Conservation (phyloP, 2,797 vertebrate genomes). For the Eulemur rubriventer region DNA sequence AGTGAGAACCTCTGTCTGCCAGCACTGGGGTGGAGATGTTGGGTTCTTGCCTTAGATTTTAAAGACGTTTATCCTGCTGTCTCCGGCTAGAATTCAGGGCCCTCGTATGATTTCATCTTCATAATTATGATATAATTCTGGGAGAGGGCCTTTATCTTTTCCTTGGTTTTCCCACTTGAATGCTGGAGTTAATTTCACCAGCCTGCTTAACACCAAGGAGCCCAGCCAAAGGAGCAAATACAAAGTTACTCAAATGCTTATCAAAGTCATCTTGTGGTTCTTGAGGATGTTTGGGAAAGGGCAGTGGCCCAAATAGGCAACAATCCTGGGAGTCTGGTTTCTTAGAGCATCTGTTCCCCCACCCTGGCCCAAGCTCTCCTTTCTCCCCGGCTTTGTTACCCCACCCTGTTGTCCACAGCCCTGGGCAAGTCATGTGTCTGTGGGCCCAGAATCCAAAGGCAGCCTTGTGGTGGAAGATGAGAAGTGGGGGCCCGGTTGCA, state of each 20-base stretch:
- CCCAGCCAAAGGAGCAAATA: neutral
- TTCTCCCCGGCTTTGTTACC: neutral
- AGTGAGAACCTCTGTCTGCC: conserved; percentile 50
- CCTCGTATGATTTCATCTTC: conserved; percentile 25
- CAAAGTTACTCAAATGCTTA: neutral
- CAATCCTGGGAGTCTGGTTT: conserved; percentile 26
- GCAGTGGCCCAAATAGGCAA: neutral
- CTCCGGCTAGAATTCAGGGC: neutral
- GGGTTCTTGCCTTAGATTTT: neutral
- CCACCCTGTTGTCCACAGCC: conserved; percentile 24
- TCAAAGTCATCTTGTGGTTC: neutral
- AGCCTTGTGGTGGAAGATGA: neutral
- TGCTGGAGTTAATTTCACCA: conserved; percentile 3
- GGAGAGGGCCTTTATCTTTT: neutral
- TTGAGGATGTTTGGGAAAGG: conserved; percentile 34
- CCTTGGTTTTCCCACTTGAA: conserved; percentile 44
- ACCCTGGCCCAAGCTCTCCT: neutral
- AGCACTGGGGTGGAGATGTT: conserved; percentile 52
- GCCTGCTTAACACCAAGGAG: neutral
- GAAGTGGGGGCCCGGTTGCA: neutral
- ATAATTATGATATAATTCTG: conserved; percentile 21
- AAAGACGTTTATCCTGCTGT: neutral
- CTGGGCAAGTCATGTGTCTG: neutral
- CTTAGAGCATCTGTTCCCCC: conserved; percentile 25
- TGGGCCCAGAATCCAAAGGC: neutral